Conservation (phyloP, 2,888 invertebrate species). For the Melinopterus prodromus region DNA sequence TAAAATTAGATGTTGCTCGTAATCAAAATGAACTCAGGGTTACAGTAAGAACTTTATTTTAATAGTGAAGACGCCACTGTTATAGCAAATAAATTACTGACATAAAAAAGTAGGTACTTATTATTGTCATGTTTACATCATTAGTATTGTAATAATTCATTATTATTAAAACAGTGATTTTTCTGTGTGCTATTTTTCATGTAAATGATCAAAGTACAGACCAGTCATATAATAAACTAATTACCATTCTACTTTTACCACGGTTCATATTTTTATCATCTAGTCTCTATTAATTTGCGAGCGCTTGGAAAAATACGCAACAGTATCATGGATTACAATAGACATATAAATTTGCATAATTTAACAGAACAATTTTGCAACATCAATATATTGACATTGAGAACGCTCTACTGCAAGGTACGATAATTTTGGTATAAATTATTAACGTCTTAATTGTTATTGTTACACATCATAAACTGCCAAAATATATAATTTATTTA, state of each 20-base stretch:
- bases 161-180: not conserved
- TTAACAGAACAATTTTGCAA: not conserved
- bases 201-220: not conserved
- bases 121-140: not conserved
- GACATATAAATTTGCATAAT: not conserved
- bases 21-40: too few relatives aligned
- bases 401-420: not conserved
- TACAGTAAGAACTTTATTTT: too few relatives aligned
- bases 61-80: too few relatives aligned
- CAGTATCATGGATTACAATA: not conserved
- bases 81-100: too few relatives aligned
- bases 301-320: not conserved
- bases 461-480: not conserved
- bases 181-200: not conserved
- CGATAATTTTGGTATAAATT: not conserved
- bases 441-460: not conserved
- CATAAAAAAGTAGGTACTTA: too few relatives aligned
- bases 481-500: not conserved
- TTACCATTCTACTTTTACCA: not conserved
- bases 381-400: not conserved
- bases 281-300: not conserved
- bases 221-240: not conserved
- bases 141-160: not conserved
- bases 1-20: too few relatives aligned
- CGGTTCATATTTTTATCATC: not conserved